These are phyloP conservation scores for Bubo scandiacus DNA, from an alignment of 2,113 vertebrate species.

Conservation along the genomic window DNA sequence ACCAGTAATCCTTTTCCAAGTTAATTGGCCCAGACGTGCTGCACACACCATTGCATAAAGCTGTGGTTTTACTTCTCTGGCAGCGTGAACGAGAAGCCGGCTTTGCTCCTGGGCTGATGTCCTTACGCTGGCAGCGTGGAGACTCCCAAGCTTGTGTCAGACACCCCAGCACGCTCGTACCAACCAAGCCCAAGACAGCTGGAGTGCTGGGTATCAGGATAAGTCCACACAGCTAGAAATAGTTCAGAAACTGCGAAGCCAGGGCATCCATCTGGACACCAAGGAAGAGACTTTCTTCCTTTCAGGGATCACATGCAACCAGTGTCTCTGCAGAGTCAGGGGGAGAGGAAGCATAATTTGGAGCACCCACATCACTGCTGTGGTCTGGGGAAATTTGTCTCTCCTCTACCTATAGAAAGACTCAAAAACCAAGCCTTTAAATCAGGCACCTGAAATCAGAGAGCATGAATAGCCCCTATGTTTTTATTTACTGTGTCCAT, in stretches of 20 bases:
- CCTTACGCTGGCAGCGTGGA: background rate
- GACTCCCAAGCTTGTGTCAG: background rate
- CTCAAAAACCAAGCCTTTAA: background rate
- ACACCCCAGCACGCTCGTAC: background rate
- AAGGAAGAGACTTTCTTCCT: background rate
- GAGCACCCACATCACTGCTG: background rate
- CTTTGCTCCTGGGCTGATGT: background rate
- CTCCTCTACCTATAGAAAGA: background rate
- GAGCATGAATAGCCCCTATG: background rate
- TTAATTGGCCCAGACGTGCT: background rate
- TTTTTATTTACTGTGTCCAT: rapidly evolving
- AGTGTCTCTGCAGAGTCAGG: background rate
- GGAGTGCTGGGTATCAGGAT: background rate
- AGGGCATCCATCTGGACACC: background rate
- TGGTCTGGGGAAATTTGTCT: background rate
- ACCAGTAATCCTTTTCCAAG: constrained; percentile 53
- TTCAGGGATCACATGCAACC: background rate
- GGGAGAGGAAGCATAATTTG: background rate
- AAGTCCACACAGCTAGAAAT: background rate
- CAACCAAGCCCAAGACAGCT: background rate
- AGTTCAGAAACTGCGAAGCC: background rate
- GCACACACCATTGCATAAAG: background rate
- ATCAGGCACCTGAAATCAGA: background rate
- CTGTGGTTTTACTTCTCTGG: background rate
- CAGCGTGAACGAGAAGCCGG: background rate